Percentiles rank a stretch among this genome's conserved stretches.
Conservation (phyloP, 2,888 invertebrate genomes). For the Drosophila pseudotakahashii region DNA sequence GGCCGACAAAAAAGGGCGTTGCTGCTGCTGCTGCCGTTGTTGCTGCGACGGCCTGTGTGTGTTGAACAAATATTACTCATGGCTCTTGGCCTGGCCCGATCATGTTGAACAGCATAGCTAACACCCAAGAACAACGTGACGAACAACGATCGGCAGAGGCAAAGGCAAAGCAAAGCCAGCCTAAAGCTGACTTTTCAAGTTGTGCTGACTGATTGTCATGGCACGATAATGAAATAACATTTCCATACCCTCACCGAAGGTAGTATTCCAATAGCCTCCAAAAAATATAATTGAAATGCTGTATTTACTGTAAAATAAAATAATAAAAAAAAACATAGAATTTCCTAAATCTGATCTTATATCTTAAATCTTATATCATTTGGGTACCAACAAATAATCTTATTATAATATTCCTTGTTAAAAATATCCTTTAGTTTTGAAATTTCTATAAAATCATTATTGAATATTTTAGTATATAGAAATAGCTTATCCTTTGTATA, state of each 20-base stretch:
- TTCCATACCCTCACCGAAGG: constrained; percentile 10
- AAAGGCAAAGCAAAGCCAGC: not conserved
- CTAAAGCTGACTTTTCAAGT: constrained; percentile 38
- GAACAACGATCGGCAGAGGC: constrained; percentile 38
- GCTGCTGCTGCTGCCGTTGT: constrained; percentile 45
- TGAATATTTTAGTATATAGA: too few species aligned
- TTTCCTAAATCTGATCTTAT: too few species aligned
- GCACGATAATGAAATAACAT: constrained; percentile 72
- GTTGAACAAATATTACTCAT: constrained; percentile 77
- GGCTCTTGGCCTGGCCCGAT: constrained; percentile 49
- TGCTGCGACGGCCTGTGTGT: constrained; percentile 43
- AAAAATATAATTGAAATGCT: too few species aligned
- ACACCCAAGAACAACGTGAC: constrained; percentile 75
- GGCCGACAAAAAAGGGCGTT: constrained; percentile 73
- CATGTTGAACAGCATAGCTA: constrained; percentile 77
- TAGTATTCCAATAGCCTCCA: too few species aligned
- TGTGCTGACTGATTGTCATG: constrained; percentile 72
- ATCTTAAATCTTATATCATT: too few species aligned
- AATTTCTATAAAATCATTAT: too few species aligned
- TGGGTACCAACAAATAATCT: too few species aligned
- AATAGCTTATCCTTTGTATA: too few species aligned
- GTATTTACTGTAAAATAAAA: too few species aligned
- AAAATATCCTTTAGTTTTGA: too few species aligned
- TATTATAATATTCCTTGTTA: too few species aligned
- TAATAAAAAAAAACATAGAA: too few species aligned